Evolutionary conservation across 2,113 vertebrate species (phyloP).

Genomic region (Coturnix japonica): DNA sequence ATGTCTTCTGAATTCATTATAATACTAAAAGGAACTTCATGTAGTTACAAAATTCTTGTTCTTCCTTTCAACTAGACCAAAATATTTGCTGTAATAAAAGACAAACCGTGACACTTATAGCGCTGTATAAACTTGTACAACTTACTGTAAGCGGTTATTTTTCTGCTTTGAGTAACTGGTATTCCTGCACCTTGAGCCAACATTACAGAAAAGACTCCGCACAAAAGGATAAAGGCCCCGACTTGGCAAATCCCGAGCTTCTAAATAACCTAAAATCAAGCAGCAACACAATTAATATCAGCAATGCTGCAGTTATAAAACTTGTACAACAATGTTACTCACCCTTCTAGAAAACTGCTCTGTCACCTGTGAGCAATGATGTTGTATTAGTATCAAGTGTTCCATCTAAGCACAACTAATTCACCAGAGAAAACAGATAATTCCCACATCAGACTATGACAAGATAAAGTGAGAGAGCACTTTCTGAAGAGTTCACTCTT

Average conservation of each 20-base stretch:
- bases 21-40: neutral
- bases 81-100: neutral
- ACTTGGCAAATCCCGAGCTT: slow-evolving; percentile 78
- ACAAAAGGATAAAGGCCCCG: slow-evolving; percentile 74
- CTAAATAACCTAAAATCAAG: slow-evolving; percentile 73
- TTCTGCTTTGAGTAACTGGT: neutral
- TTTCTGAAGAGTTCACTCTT: neutral
- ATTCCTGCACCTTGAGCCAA: slow-evolving; percentile 73
- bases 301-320: neutral
- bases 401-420: neutral
- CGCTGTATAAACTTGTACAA: fast-evolving
- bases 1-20: neutral
- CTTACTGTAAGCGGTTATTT: slow-evolving; percentile 37
- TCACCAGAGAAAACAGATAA: neutral
- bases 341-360: neutral
- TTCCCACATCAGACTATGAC: neutral
- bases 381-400: fast-evolving
- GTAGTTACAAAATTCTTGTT: neutral
- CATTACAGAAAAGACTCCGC: slow-evolving; percentile 73
- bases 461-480: neutral
- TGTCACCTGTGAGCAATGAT: neutral
- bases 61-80: neutral
- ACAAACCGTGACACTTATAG: neutral
- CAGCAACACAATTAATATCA: neutral
- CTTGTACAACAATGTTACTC: neutral